Percentiles rank a stretch among this genome's conserved stretches.
These are phyloP conservation scores for Halesus radiatus DNA, from an alignment of 1,140 invertebrate species.

Conservation along the genomic window DNA sequence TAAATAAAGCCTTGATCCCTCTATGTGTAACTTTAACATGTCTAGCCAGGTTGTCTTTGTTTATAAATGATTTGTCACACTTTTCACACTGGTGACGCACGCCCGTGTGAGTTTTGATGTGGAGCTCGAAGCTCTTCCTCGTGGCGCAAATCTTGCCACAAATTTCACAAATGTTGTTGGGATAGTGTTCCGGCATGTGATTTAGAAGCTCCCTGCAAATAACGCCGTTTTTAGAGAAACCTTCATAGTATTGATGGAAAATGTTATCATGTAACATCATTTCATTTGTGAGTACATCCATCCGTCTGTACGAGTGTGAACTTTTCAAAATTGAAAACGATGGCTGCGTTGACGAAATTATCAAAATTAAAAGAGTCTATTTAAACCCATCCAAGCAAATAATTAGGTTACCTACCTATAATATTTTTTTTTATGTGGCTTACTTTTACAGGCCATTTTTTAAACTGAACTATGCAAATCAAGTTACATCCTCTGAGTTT, in stretches of 20 bases:
- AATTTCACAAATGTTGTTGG: constrained; percentile 56
- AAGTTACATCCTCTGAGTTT: too few species aligned
- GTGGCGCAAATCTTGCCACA: constrained; percentile 56
- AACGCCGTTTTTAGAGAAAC: too few species aligned
- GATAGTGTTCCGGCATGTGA: constrained; percentile 56
- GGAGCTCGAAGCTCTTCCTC: constrained; percentile 50
- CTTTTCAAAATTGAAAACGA: too few species aligned
- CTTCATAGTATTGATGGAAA: too few species aligned
- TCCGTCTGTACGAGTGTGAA: not conserved
- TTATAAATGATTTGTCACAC: constrained; percentile 55
- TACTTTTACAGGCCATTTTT: too few species aligned
- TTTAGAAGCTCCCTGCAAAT: constrained; percentile 48
- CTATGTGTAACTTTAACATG: constrained; percentile 53
- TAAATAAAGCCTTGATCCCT: constrained; percentile 52
- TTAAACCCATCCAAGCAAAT: too few species aligned
- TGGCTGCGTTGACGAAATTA: too few species aligned
- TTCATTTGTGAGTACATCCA: not conserved
- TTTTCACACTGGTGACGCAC: constrained; percentile 43
- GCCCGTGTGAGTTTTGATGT: constrained; percentile 50
- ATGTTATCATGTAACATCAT: not conserved
- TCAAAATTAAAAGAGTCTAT: too few species aligned
- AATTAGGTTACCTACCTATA: too few species aligned
- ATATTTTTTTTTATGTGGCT: too few species aligned
- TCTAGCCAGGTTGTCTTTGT: constrained; percentile 52
- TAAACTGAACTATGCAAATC: too few species aligned